A percentile compares a stretch with the other conserved stretches of the same genome.
phyloP scores from a whole-genome alignment of 2,797 vertebrate genomes.

The Coccyzus lansbergi region DNA sequence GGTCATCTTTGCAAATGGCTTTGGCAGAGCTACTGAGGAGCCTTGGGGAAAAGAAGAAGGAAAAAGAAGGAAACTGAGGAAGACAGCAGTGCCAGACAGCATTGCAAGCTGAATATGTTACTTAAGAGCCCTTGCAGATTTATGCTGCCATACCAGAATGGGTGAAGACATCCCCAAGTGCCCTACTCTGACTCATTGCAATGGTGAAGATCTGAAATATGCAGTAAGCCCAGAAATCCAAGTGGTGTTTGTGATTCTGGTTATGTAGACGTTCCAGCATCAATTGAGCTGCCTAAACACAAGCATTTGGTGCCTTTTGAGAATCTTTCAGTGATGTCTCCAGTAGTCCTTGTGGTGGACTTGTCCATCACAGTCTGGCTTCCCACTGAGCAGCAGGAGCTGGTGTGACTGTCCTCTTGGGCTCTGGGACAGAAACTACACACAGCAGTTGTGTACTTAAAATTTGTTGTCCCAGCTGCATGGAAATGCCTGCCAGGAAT shows the following conservation, averaged over 20 bases:
- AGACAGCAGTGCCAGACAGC: background rate
- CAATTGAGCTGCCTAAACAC: constrained; percentile 23
- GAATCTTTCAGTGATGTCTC: background rate
- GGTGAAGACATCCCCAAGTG: background rate
- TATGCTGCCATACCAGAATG: background rate
- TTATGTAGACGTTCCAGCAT: background rate
- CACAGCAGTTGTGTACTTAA: background rate
- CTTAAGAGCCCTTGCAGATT: background rate
- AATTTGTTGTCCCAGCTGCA: background rate
- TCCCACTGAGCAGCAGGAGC: background rate
- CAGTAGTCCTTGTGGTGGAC: background rate
- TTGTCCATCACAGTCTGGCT: background rate
- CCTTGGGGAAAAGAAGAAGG: background rate
- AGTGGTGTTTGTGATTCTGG: background rate
- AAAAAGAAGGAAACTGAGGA: background rate
- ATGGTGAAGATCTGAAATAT: background rate
- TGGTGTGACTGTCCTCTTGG: background rate
- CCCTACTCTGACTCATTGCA: background rate
- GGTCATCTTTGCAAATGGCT: background rate
- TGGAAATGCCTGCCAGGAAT: background rate
- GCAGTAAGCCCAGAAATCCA: background rate
- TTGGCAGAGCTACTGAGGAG: background rate
- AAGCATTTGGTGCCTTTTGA: background rate
- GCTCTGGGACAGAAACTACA: background rate
- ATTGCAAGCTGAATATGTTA: background rate